Evolutionary conservation across 2,888 invertebrate genomes (phyloP), one percentile per base, ranked within the genome.

Genomic region (Rutpela maculata): DNA sequence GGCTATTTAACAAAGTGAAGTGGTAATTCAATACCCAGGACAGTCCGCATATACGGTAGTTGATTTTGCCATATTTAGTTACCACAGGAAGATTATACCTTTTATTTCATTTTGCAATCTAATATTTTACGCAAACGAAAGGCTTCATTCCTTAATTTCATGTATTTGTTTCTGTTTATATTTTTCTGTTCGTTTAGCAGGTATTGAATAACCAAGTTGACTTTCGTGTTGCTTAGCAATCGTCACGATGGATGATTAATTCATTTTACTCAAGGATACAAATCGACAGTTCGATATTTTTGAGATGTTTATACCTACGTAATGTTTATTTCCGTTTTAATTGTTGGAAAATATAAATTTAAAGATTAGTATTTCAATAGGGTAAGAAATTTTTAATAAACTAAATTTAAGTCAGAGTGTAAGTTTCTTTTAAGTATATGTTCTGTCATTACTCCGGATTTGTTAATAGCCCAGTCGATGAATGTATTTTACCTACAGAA

Each of bases 101-200:
- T 69, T 70, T 59, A 59, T 60, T 43, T 38, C 60, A 59, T 43
- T 70, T 72, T 55, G 72, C 22, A 72, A 72, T 55, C 26, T 63
- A 63, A 72, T 72, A 72, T 72, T 72, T 55, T 50, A 3, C 19
- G 22, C 55, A 72, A 50, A 72, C 22, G 70, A 63, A 72, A 50
- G 62, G 72, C 72, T 63, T 72, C 72, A 18, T 55, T 50, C 50
- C 12, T 69, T 22, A 22, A 43, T 43, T 31, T 22, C 35, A n/a
- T 50, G n/a, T 17, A 12, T 26, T 35, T 31, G n/a, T 59, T 35
- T 69, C 38, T 35, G 35, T 57, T 35, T 31, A 17, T 35, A 69
- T 69, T 57, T 69, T 57, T 59, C 17, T 38, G 31, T 17, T 12
- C 17, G 59, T 35, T 38, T 59, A 69, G 11, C 38, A 43, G 15